Percentiles rank a stretch among this genome's conserved stretches.
These are phyloP conservation scores for Riparia riparia DNA, from an alignment of 2,113 vertebrate species.

Conservation along the genomic window DNA sequence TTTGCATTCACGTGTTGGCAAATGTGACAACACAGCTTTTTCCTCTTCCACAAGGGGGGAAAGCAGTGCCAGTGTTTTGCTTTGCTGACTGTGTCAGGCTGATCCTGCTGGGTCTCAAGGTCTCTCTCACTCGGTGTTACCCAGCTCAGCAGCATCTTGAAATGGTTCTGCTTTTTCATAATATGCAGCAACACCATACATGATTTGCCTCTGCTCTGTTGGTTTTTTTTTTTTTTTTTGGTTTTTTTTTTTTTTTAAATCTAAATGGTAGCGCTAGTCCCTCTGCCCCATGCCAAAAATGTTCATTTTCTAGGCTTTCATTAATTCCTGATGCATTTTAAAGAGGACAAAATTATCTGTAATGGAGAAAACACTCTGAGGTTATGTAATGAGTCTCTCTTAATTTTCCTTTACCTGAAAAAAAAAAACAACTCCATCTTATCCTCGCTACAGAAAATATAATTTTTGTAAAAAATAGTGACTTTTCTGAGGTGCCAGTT, in stretches of 20 bases:
- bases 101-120: neutral
- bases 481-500: neutral
- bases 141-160: neutral
- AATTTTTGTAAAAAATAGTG: neutral
- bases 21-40: neutral
- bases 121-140: neutral
- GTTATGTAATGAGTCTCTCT: neutral
- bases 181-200: neutral
- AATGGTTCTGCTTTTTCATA: neutral
- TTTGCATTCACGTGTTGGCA: neutral
- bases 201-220: neutral
- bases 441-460: neutral
- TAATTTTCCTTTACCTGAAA: neutral
- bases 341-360: neutral
- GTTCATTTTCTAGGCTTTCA: neutral
- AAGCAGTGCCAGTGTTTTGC: neutral
- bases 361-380: neutral
- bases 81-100: neutral
- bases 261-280: neutral
- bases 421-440: neutral
- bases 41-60: neutral
- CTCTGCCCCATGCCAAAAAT: neutral
- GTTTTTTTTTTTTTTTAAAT: accelerated
- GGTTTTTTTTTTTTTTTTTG: too few species aligned
- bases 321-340: neutral